Conservation (phyloP, 2,888 invertebrate genomes). For the Noctua janthe region DNA sequence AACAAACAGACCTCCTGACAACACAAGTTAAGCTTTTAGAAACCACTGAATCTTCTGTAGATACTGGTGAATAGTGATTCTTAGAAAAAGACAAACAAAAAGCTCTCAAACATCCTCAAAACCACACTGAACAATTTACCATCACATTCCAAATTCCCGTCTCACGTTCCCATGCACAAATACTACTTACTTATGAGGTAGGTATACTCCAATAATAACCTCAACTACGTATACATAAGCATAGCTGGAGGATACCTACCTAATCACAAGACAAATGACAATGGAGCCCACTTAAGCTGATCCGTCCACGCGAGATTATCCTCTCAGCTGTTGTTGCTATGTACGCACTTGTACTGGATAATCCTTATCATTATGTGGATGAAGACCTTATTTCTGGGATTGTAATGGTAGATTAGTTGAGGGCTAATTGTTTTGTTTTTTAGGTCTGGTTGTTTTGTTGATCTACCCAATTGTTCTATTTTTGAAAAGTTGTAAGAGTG, state of each 20-base stretch:
- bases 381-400: conserved; percentile 37
- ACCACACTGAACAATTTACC: background rate
- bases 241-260: conserved; percentile 53
- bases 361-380: conserved; percentile 55
- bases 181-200: conserved; percentile 7
- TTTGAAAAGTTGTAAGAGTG: background rate
- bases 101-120: background rate
- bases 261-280: conserved; percentile 74
- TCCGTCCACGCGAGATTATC: conserved; percentile 72
- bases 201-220: conserved; percentile 55
- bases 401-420: conserved; percentile 26
- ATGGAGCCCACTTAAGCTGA: conserved; percentile 71
- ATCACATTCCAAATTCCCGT: background rate
- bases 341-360: conserved; percentile 50
- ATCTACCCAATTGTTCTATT: background rate
- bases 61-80: background rate
- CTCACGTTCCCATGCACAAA: background rate
- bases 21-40: background rate
- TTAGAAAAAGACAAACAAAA: background rate
- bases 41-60: background rate
- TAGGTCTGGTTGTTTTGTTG: background rate
- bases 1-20: background rate
- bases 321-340: conserved; percentile 50
- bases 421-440: conserved; percentile 36
- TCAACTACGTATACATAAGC: conserved; percentile 36